Percentiles rank a stretch among this genome's conserved stretches.
Conservation (phyloP, 2,888 invertebrate genomes). For the Harpagoxenus sublaevis region DNA sequence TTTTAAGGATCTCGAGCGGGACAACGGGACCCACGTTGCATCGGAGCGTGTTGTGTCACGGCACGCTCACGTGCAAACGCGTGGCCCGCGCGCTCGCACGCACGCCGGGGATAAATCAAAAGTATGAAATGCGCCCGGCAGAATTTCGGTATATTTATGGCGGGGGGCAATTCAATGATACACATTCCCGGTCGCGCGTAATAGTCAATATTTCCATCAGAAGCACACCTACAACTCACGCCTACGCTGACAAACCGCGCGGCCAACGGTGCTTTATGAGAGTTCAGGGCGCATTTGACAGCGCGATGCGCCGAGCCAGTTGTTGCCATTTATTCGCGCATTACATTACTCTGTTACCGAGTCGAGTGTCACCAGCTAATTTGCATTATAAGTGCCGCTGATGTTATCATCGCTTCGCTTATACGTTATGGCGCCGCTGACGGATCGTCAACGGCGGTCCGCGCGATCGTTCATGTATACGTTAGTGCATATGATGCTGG, state of each 20-base stretch:
- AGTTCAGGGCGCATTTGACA: slow-evolving; percentile 85
- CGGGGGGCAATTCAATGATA: slow-evolving; percentile 85
- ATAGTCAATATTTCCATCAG: slow-evolving; percentile 87
- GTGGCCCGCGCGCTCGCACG: slow-evolving; percentile 59
- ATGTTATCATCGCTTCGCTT: slow-evolving; percentile 84
- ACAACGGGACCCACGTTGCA: slow-evolving; percentile 53
- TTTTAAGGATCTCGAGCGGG: slow-evolving; percentile 65
- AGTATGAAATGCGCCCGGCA: slow-evolving; percentile 84
- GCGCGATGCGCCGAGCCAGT: slow-evolving; percentile 83
- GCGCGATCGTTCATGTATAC: slow-evolving; percentile 56
- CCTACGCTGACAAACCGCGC: slow-evolving; percentile 81
- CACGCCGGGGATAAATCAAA: slow-evolving; percentile 83
- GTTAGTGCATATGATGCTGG: slow-evolving; percentile 47
- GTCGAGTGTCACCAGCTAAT: slow-evolving; percentile 85
- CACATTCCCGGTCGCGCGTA: slow-evolving; percentile 85
- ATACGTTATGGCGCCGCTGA: slow-evolving; percentile 83
- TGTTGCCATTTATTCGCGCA: slow-evolving; percentile 86
- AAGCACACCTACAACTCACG: slow-evolving; percentile 85
- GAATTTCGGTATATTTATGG: slow-evolving; percentile 85
- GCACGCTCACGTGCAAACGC: slow-evolving; percentile 54
- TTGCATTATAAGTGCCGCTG: slow-evolving; percentile 86
- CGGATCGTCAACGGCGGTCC: slow-evolving; percentile 77
- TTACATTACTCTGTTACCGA: slow-evolving; percentile 86
- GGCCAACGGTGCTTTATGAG: slow-evolving; percentile 84
- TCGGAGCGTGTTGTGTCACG: slow-evolving; percentile 28